These are phyloP conservation scores for Hippolais icterina DNA, from an alignment of 2,113 vertebrate genomes.

Conservation along the genomic window DNA sequence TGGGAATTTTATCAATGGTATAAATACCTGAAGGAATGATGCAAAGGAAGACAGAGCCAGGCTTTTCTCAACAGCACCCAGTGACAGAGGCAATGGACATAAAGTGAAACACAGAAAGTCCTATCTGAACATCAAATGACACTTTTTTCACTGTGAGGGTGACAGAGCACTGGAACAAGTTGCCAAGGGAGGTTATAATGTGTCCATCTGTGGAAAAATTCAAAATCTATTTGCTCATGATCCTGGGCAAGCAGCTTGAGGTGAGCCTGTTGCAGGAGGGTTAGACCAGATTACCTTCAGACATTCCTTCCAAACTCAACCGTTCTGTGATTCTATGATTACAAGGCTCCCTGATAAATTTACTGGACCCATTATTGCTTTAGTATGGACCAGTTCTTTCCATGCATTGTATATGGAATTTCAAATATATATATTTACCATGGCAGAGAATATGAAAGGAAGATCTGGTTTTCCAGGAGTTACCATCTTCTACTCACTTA, in stretches of 20 bases:
- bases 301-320: neutral
- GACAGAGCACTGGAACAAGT: neutral
- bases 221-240: neutral
- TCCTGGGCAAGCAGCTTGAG: rapidly evolving
- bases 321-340: neutral
- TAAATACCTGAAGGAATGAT: neutral
- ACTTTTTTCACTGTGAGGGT: neutral
- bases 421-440: neutral
- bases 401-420: neutral
- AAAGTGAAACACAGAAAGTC: neutral
- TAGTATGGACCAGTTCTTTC: neutral
- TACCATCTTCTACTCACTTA: neutral
- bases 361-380: neutral
- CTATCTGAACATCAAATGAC: neutral
- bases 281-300: neutral
- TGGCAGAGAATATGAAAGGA: neutral
- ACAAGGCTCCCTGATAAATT: neutral
- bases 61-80: neutral
- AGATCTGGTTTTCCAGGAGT: neutral
- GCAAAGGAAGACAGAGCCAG: neutral
- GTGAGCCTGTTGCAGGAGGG: rapidly evolving
- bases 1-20: neutral
- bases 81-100: neutral
- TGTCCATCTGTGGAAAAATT: neutral
- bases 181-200: neutral